Evolutionary conservation across 2,888 invertebrate genomes (phyloP), one percentile per base, ranked within the genome.

Genomic region (Leptinotarsa tumamoca): DNA sequence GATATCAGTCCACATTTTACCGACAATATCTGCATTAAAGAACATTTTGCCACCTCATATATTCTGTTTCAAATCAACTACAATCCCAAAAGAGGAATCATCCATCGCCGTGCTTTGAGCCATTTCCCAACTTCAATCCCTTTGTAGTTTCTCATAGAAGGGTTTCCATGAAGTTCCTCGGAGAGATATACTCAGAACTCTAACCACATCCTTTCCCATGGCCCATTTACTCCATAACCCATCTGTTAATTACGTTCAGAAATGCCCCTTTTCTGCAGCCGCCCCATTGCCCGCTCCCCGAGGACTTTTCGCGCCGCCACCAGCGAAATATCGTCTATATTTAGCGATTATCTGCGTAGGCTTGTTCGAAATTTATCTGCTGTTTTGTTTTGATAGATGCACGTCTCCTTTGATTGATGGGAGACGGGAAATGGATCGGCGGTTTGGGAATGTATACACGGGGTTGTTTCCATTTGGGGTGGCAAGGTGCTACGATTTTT

Each of bases 221-320:
- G 79, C 76, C 79, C 83, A 80, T 83, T 83, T 80, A 77, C 81
- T 78, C 81, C 81, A 81, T 82, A 82, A 82, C 82, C 83, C 83
- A 82, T 83, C 81, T 82, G 83, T 82, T 83, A 82, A 83, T 83
- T 83, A 82, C 79, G 67, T 51, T 66, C 72, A 66, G 76, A 78
- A 79, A 63, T 67, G 50, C 73, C 67, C 67, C 69, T 66, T 70
- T 70, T 58, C 58, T 58, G 14, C 58, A 23, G 23, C 58, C 58
- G 15, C 67, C 61, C 70, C 67, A 56, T 54, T 33, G 23, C 76
- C 43, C 49, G 49, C 71, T 63, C 63, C 68, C 71, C 71, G 71
- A 61, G 21, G 66, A 52, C 51, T 49, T 61, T 51, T 68, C 54
- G 43, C 54, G 23, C 54, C 54, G 10, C 52, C 33, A 27, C 17